Percentiles rank a stretch among this genome's conserved stretches.
These are phyloP conservation scores for Prostheceraeus crozeri DNA, from an alignment of 2,888 invertebrate genomes.

Conservation along the genomic window DNA sequence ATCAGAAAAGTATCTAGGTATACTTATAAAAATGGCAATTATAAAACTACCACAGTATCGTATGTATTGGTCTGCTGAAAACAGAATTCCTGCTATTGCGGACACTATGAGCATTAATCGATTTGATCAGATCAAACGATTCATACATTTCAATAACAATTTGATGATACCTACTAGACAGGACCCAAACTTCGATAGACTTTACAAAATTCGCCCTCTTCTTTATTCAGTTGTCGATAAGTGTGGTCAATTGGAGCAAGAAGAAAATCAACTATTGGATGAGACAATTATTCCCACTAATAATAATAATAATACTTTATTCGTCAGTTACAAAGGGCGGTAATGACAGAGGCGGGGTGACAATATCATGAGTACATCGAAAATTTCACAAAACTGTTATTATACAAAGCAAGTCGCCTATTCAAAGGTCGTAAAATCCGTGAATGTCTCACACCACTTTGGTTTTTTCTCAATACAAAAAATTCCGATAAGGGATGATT, in stretches of 20 bases:
- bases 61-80: conserved; percentile 22
- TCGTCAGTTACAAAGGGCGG: no score
- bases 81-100: not conserved
- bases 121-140: conserved; percentile 31
- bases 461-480: no score
- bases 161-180: conserved; percentile 19
- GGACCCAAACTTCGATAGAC: conserved; percentile 30
- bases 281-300: conserved; percentile 41
- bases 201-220: conserved; percentile 41
- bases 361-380: no score
- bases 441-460: no score
- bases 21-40: conserved; percentile 7
- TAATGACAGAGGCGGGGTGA: no score
- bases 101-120: conserved; percentile 22
- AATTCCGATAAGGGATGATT: no score
- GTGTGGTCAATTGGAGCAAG: conserved; percentile 32
- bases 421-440: no score
- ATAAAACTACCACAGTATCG: conserved; percentile 14
- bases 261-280: conserved; percentile 38
- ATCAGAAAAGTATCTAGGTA: conserved; percentile 28
- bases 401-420: no score
- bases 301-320: no score
- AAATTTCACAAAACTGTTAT: no score
- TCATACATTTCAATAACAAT: conserved; percentile 41
- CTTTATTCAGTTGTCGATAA: conserved; percentile 36